A percentile compares a stretch with the other conserved stretches of the same genome.
Evolutionary conservation across 2,797 vertebrate species (phyloP).

Genomic region (Microcaecilia unicolor): DNA sequence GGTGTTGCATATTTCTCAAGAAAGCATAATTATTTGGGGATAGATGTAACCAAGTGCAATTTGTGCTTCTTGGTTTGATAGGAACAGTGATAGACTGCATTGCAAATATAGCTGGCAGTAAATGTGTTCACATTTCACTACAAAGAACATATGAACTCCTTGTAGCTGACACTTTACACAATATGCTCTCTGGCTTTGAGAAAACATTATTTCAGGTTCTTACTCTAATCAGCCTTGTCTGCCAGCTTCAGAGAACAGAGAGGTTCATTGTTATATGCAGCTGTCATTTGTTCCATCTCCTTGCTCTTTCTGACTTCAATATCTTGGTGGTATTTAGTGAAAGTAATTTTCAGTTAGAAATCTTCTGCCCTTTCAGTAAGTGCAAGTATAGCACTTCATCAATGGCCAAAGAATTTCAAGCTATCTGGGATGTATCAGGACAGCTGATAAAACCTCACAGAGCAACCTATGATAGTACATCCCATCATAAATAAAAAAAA

Average conservation of each 20-base stretch:
- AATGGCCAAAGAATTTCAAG: slow-evolving; percentile 83
- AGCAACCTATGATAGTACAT: slow-evolving; percentile 86
- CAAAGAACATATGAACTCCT: slow-evolving; percentile 44
- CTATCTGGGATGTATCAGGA: slow-evolving; percentile 95
- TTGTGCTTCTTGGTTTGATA: slow-evolving; percentile 9
- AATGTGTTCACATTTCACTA: slow-evolving; percentile 34
- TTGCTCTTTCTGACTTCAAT: slow-evolving; percentile 71
- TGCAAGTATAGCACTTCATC: slow-evolving; percentile 89
- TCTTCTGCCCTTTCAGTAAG: slow-evolving; percentile 79
- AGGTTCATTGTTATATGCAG: slow-evolving; percentile 73
- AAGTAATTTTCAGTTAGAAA: slow-evolving; percentile 92
- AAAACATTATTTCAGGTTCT: slow-evolving; percentile 66
- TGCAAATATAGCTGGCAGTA: slow-evolving; percentile 27
- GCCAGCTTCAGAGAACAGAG: slow-evolving; percentile 51
- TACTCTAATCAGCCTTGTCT: slow-evolving; percentile 65
- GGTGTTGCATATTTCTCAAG: no score
- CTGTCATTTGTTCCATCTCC: slow-evolving; percentile 67
- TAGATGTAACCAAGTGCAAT: no score
- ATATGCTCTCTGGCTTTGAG: slow-evolving; percentile 54
- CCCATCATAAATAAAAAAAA: slow-evolving; percentile 95
- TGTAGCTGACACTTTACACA: slow-evolving; percentile 58
- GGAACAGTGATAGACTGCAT: neutral
- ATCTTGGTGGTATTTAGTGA: slow-evolving; percentile 78
- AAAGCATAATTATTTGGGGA: no score
- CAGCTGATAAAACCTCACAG: slow-evolving; percentile 86